Base-by-base conservation (phyloP, 2,888 invertebrate genomes). In the Uloborus plumipes region DNA sequence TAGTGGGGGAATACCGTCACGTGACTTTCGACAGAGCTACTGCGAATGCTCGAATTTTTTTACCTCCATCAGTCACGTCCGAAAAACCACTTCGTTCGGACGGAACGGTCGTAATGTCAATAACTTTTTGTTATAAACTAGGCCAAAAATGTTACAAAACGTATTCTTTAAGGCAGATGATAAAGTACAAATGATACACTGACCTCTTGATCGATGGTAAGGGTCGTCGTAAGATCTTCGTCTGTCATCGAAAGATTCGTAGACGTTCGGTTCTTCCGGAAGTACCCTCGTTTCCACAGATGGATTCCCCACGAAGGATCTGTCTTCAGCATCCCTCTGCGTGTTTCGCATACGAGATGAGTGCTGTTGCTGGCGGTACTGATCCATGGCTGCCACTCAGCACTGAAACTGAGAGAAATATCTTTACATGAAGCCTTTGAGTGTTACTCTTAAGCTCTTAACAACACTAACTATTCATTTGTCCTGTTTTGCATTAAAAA, bases 211-310 rank as follows among this genome's bases (percentile, higher is more conserved):
- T 58, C 83, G 65, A 26, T 74, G 76, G 62, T 77, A 83, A 16
- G 83, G 77, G 16, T 83, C 83, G 2, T 83, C 83, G 31, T 77
- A 83, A 0, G 82, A 82, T 58, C 73, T 65, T 1, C 83, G 59
- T 39, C 83, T 50, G 6, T 83, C 83, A 9, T 77, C 83, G 31
- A 77, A 83, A 0, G 76, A 67, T 20, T 83, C 83, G 53, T 83
- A 83, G 11, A 72, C 69, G 26, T 77, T 83, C 1, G 62, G 14
- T 7, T 83, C 83, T 49, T 83, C 82, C 11, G 59, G 31, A 31
- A 72, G 59, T 14, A 66, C 18, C 39, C 70, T 81, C 4, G 53
- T 20, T n/a, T 75, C 81, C n/a, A 55, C 59, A 16, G 80, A 47
- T 14, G 75, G 22, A 1, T 65, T 13, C 39, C 81, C 75, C 4